Conservation (phyloP, 2,797 vertebrate species). For the Okamejei kenojei region DNA sequence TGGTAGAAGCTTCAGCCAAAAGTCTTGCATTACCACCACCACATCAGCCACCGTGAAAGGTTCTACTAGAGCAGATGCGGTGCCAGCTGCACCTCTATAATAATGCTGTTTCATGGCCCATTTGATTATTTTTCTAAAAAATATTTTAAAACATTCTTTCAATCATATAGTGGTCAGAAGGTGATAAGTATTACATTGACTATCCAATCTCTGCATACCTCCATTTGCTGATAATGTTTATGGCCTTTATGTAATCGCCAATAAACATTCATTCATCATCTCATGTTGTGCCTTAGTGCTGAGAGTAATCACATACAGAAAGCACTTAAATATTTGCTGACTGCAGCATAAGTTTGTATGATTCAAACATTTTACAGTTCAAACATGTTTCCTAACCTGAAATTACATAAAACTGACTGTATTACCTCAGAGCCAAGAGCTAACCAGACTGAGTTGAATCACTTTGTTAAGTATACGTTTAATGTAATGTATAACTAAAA, state of each 20-base stretch:
- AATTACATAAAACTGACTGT: not conserved
- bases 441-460: not conserved
- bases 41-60: not conserved
- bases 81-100: not conserved
- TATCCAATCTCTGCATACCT: not conserved
- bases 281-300: not conserved
- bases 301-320: not conserved
- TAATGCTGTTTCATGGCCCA: not conserved
- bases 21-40: not conserved
- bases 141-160: not conserved
- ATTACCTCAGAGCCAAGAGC: not conserved
- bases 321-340: not conserved
- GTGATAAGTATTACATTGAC: not conserved
- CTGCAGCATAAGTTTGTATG: not conserved
- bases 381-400: not conserved
- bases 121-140: not conserved
- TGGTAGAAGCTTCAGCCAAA: conserved; percentile 15
- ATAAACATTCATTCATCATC: not conserved
- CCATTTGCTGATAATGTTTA: not conserved
- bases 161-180: not conserved
- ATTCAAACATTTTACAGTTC: not conserved
- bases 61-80: conserved; percentile 4
- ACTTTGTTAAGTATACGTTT: not conserved
- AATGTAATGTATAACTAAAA: not conserved
- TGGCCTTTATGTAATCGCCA: not conserved